Conservation (phyloP, 30 jellyfish, hydroid and myxozoan species). For the Sanderia malayensis region DNA sequence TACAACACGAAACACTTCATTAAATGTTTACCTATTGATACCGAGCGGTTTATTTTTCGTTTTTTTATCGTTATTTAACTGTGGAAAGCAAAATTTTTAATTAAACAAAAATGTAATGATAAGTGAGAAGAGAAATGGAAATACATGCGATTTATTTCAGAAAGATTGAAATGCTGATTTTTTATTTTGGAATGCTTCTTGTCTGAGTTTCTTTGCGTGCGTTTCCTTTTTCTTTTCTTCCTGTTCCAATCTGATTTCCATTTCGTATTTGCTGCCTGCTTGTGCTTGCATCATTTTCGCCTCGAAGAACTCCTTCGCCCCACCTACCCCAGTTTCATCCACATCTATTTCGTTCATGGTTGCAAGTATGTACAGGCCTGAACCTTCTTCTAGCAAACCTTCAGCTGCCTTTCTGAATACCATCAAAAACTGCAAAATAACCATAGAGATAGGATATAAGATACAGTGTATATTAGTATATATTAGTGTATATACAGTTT, state of each 20-base stretch:
- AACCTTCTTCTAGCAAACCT: conserved; percentile 73
- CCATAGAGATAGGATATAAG: too few species aligned
- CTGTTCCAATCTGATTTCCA: conserved; percentile 89
- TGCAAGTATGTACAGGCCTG: conserved; percentile 83
- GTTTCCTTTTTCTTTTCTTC: conserved; percentile 73
- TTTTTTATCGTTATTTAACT: too few species aligned
- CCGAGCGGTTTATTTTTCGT: too few species aligned
- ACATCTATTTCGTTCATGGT: conserved; percentile 86
- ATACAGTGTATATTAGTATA: too few species aligned
- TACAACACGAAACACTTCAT: too few species aligned
- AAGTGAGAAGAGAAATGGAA: too few species aligned
- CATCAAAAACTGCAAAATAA: conserved; percentile 75
- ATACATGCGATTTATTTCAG: conserved; percentile 1
- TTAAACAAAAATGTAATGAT: too few species aligned
- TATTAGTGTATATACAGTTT: too few species aligned
- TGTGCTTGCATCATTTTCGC: conserved; percentile 89
- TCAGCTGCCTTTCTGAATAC: conserved; percentile 91
- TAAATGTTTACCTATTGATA: too few species aligned
- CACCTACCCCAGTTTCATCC: conserved; percentile 94
- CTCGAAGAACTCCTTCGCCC: conserved; percentile 96
- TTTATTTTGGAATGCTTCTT: conserved; percentile 78
- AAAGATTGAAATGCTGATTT: conserved; percentile 69
- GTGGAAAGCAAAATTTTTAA: too few species aligned
- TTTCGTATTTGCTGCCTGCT: conserved; percentile 78
- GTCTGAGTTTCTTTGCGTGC: conserved; percentile 73